Percentiles rank a stretch among this genome's conserved stretches.
phyloP scores from a whole-genome alignment of 2,113 vertebrate genomes.

The Brachypodius melanocephalos region DNA sequence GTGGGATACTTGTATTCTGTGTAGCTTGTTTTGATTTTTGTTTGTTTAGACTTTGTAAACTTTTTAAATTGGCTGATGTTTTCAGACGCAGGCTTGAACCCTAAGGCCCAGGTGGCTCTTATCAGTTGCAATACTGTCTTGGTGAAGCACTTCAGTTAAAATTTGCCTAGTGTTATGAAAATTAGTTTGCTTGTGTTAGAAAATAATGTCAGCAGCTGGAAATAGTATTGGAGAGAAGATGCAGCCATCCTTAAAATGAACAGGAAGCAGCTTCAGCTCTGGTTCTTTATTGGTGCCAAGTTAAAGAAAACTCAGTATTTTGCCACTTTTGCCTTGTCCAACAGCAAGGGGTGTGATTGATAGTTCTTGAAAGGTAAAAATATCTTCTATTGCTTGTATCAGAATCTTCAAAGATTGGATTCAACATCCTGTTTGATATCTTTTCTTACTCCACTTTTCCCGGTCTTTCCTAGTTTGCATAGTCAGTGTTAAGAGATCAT shows the following conservation, averaged over 20 bases:
- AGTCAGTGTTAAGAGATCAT: background rate
- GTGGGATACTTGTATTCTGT: background rate
- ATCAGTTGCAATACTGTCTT: conserved; percentile 13
- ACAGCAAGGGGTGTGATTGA: background rate
- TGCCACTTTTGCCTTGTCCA: background rate
- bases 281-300: background rate
- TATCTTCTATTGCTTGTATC: background rate
- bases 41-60: conserved; percentile 34
- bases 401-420: background rate
- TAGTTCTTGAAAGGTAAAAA: background rate
- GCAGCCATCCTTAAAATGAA: background rate
- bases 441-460: background rate
- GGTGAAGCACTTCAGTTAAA: conserved; percentile 14
- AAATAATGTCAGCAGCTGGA: conserved; percentile 37
- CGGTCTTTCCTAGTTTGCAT: background rate
- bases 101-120: conserved; percentile 15
- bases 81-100: conserved; percentile 21
- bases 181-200: conserved; percentile 16
- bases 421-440: background rate
- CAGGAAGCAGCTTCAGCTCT: conserved; percentile 14
- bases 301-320: background rate
- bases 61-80: background rate
- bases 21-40: conserved; percentile 13
- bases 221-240: background rate
- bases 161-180: conserved; percentile 23